Conservation (phyloP, 2,888 invertebrate genomes). For the Philereme vetulata region DNA sequence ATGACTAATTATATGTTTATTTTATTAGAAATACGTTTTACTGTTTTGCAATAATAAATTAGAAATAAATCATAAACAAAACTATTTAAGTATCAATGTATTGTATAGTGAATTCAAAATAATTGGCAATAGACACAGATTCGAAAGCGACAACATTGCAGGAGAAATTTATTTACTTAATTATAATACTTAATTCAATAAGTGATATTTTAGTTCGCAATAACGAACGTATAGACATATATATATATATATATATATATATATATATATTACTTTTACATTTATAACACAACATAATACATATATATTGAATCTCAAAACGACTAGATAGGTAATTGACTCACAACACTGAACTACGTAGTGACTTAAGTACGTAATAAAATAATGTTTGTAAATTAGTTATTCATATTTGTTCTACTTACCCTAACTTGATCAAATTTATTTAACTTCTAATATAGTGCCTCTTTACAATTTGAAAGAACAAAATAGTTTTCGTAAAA, state of each 20-base stretch:
- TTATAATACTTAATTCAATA: slow-evolving; percentile 18
- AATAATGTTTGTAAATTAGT: slow-evolving; percentile 26
- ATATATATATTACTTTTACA: slow-evolving; percentile 17
- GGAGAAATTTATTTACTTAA: not conserved
- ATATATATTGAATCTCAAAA: slow-evolving; percentile 67
- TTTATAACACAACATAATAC: slow-evolving; percentile 40
- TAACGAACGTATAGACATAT: slow-evolving; percentile 35
- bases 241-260: too few species aligned
- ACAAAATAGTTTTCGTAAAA: not conserved
- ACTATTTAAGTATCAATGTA: slow-evolving; percentile 15
- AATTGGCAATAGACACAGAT: slow-evolving; percentile 39
- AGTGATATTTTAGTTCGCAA: slow-evolving; percentile 42
- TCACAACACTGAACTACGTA: slow-evolving; percentile 63
- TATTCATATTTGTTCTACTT: slow-evolving; percentile 33
- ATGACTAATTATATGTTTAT: not conserved
- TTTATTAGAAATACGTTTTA: not conserved
- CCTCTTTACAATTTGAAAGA: slow-evolving; percentile 4
- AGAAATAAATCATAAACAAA: slow-evolving; percentile 6
- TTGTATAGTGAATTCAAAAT: slow-evolving; percentile 17
- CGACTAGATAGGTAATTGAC: slow-evolving; percentile 78
- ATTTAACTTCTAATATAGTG: slow-evolving; percentile 26
- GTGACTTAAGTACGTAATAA: slow-evolving; percentile 34
- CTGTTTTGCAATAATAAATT: not conserved
- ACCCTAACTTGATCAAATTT: slow-evolving; percentile 33
- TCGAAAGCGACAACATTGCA: slow-evolving; percentile 33